phyloP scores from a whole-genome alignment of 2,888 invertebrate genomes.

The Venusia cambrica region DNA sequence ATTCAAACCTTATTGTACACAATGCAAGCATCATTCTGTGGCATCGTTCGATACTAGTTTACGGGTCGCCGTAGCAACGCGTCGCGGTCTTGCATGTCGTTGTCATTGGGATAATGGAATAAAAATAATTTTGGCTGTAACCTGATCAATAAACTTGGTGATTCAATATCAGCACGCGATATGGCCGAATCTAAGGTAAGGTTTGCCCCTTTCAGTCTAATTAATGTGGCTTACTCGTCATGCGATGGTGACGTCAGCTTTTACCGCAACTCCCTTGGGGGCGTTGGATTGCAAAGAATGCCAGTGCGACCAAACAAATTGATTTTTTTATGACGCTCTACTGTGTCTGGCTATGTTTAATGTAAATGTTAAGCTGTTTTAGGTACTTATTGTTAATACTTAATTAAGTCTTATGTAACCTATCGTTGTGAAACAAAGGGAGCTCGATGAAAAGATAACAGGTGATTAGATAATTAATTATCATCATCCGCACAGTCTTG shows the following conservation, averaged over 20 bases:
- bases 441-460: too few species aligned
- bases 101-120: slow-evolving; percentile 60
- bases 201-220: slow-evolving; percentile 57
- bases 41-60: slow-evolving; percentile 34
- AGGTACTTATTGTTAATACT: too few species aligned
- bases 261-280: slow-evolving; percentile 24
- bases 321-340: slow-evolving; percentile 6
- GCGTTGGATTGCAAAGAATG: slow-evolving; percentile 12
- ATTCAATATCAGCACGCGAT: slow-evolving; percentile 69
- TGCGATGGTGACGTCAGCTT: slow-evolving; percentile 41
- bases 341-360: slow-evolving; percentile 4
- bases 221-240: slow-evolving; percentile 62
- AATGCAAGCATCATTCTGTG: slow-evolving; percentile 1
- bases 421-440: too few species aligned
- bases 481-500: too few species aligned
- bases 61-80: slow-evolving; percentile 52
- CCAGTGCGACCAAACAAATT: slow-evolving; percentile 7
- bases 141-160: slow-evolving; percentile 70
- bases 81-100: slow-evolving; percentile 53
- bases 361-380: too few species aligned
- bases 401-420: too few species aligned
- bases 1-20: slow-evolving; percentile 2
- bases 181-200: slow-evolving; percentile 70
- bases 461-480: too few species aligned
- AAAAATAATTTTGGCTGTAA: slow-evolving; percentile 68